Evolutionary conservation across 2,888 invertebrate species (phyloP).

Genomic region (Drosophila borborema): DNA sequence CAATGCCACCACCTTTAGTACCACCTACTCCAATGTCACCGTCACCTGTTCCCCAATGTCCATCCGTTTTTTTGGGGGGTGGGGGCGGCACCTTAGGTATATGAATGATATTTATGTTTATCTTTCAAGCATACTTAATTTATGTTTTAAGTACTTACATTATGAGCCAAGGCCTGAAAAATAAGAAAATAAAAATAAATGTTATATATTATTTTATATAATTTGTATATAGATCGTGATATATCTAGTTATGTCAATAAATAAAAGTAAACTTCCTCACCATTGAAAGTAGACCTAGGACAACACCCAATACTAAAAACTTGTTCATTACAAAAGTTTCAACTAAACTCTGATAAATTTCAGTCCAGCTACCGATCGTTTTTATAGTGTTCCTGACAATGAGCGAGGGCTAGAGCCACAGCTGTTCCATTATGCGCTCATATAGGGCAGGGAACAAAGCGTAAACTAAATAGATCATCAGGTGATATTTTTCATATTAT

Average conservation of each 20-base stretch:
- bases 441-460: constrained; percentile 29
- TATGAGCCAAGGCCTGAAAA: constrained; percentile 28
- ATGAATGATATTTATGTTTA: background rate
- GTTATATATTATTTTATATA: too few relatives aligned
- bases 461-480: background rate
- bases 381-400: constrained; percentile 46
- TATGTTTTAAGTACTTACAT: constrained; percentile 23
- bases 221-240: background rate
- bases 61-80: background rate
- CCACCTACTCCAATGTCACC: too few relatives aligned
- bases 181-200: background rate
- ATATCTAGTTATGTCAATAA: background rate
- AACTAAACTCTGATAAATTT: constrained; percentile 4
- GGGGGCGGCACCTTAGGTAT: background rate
- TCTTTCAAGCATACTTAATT: background rate
- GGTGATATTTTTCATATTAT: background rate
- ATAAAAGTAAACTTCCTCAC: constrained; percentile 22
- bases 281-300: constrained; percentile 35
- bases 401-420: constrained; percentile 11
- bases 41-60: background rate
- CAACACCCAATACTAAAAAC: constrained; percentile 29
- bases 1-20: constrained; percentile 1
- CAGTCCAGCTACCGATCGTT: constrained; percentile 8
- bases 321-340: constrained; percentile 34
- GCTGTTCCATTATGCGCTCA: constrained; percentile 37